Base-by-base conservation (phyloP, 23 tunicate species). In the Phallusia fumigata region DNA sequence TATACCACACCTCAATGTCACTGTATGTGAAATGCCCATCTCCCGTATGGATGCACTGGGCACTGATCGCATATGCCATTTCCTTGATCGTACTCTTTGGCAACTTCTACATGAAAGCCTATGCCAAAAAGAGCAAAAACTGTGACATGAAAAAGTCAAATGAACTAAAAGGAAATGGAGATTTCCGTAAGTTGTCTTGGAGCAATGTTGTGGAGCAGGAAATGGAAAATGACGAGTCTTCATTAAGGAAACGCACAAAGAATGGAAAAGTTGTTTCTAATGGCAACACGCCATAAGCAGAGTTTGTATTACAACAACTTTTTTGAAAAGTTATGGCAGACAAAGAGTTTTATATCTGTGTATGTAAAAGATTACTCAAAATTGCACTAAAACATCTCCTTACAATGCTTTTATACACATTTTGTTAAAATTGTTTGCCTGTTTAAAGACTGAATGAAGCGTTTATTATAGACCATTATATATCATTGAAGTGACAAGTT, bases 31-130 rank as follows among this genome's bases (percentile, higher is more conserved):
- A 87, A 49, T 94, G 98, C 50, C 95, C 89, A 34, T 89, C 89
- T 30, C 98, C 98, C 15, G 79, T 19, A 0, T 94, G 98, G 98
- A 94, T 89, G 93, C 98, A 94, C 80, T 94, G 94, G 93, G 88
- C 98, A 18, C 75, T 94, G 33, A 89, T 94, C 34, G 85, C 65
- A 19, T 94, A 94, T 74, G 88, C 98, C 0, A 65, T 79, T 40
- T 94, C 98, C 3, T 82, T 94, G 65, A 83, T 94, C 31, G 58
- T 94, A 33, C 79, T 94, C 26, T 94, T 94, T 44, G 81, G 85
- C 35, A 89, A 94, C 58, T 94, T 94, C 75, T 94, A 94, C 90
- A 80, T 94, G 16, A 87, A 94, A 30, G 76, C 98, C 64, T 94
- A 94, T 78, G 33, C 82, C 32, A 58, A 24, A 28, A 50, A 75